phyloP scores from a whole-genome alignment of 1,140 invertebrate species.

The Leptopilina clavipes region DNA sequence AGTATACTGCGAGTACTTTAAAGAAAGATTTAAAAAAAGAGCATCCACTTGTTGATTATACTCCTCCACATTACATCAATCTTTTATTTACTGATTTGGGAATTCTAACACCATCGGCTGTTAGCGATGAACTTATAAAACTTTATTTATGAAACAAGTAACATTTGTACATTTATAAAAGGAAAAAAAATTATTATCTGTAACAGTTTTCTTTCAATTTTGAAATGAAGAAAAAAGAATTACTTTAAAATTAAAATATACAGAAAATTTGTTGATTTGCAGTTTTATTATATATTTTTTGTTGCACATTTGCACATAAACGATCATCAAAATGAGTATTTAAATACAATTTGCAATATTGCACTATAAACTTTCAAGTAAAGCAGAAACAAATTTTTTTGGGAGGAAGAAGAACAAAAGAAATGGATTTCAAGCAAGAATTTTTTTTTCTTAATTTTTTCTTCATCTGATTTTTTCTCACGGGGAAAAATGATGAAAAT shows the following conservation, averaged over 20 bases:
- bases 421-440: too few relatives aligned
- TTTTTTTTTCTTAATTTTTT: conserved; percentile 2
- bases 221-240: neutral
- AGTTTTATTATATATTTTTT: conserved; percentile 41
- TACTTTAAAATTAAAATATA: neutral
- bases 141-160: conserved; percentile 85
- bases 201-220: neutral
- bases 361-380: neutral
- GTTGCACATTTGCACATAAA: conserved; percentile 36
- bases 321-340: conserved; percentile 54
- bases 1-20: conserved; percentile 81
- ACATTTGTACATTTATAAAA: conserved; percentile 28
- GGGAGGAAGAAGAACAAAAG: too few relatives aligned
- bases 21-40: conserved; percentile 80
- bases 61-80: conserved; percentile 93
- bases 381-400: neutral
- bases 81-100: conserved; percentile 96
- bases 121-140: conserved; percentile 97
- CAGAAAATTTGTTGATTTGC: conserved; percentile 32
- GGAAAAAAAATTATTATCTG: conserved; percentile 36
- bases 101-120: conserved; percentile 94
- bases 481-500: neutral
- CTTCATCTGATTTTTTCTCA: too few relatives aligned
- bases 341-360: conserved; percentile 47
- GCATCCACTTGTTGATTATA: conserved; percentile 96